These are phyloP conservation scores for Grallaria varia DNA, from an alignment of 2,113 vertebrate genomes.

Conservation along the genomic window DNA sequence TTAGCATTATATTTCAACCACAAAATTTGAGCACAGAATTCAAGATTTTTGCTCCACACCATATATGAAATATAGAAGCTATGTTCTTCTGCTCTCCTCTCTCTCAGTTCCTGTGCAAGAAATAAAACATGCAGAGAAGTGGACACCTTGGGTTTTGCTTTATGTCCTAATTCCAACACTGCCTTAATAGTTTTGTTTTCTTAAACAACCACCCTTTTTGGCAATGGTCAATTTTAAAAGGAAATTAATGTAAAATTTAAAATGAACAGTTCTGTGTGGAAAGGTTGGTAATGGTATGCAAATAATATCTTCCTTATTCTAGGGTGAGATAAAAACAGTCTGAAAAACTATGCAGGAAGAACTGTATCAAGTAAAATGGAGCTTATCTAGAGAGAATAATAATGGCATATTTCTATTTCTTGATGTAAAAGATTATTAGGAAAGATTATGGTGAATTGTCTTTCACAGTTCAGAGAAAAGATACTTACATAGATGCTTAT, in stretches of 20 bases:
- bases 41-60: not conserved
- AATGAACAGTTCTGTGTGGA: not conserved
- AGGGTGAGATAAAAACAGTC: not conserved
- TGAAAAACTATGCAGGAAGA: not conserved
- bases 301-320: not conserved
- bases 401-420: not conserved
- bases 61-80: not conserved
- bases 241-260: not conserved
- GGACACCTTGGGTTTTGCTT: not conserved
- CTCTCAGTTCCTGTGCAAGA: not conserved
- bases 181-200: not conserved
- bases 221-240: not conserved
- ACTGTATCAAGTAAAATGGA: not conserved
- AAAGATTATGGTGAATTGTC: constrained; percentile 4
- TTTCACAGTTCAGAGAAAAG: constrained; percentile 40
- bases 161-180: not conserved
- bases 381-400: not conserved
- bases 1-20: not conserved
- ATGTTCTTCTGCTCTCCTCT: not conserved
- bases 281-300: not conserved
- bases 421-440: constrained; percentile 18
- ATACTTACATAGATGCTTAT: not conserved
- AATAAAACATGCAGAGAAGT: not conserved
- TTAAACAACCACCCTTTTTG: not conserved
- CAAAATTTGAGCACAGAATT: not conserved